These are phyloP conservation scores for Osedax frankpressi DNA, from an alignment of 2,888 invertebrate species.

Conservation along the genomic window DNA sequence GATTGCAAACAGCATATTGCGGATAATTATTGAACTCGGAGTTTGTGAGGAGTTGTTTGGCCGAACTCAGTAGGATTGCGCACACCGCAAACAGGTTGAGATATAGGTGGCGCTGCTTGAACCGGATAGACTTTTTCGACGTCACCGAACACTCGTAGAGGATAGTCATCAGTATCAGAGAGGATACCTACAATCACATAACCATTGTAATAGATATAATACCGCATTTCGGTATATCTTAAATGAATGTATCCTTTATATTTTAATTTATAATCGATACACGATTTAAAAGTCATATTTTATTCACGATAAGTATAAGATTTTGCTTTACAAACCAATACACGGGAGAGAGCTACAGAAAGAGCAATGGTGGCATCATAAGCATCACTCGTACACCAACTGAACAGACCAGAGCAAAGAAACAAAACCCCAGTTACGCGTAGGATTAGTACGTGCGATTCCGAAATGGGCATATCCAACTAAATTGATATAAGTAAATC, in stretches of 20 bases:
- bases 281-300: too few species aligned
- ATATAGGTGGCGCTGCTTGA: not conserved
- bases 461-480: not conserved
- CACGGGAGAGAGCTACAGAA: not conserved
- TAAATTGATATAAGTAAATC: too few species aligned
- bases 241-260: too few species aligned
- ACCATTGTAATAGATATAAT: too few species aligned
- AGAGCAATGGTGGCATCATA: not conserved
- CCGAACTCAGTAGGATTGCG: not conserved
- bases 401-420: not conserved
- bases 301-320: too few species aligned
- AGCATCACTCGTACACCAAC: not conserved
- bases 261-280: too few species aligned
- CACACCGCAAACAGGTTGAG: not conserved
- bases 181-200: too few species aligned
- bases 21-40: not conserved
- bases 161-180: not conserved
- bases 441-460: not conserved
- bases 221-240: too few species aligned
- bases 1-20: not conserved
- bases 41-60: not conserved
- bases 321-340: not conserved
- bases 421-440: not conserved
- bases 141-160: not conserved
- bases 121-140: not conserved